phyloP scores from a whole-genome alignment of 2,113 vertebrate genomes.

The Mormyrus lacerda region DNA sequence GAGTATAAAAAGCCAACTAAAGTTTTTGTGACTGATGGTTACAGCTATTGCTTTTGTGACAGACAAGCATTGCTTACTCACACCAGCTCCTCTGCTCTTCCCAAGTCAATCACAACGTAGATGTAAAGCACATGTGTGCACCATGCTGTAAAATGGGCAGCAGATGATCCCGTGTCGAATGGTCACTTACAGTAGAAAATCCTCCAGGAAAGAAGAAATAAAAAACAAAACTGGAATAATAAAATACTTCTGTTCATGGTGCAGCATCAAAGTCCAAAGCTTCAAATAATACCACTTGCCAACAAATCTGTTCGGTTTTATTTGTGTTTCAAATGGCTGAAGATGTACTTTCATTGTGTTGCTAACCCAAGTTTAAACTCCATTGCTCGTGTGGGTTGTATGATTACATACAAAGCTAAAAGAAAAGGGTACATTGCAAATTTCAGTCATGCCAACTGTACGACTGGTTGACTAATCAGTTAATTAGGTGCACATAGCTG shows the following conservation, averaged over 20 bases:
- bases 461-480: background rate
- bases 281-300: background rate
- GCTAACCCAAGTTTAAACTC: background rate
- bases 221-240: background rate
- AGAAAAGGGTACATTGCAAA: background rate
- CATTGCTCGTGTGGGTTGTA: background rate
- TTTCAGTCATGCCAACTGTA: background rate
- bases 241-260: background rate
- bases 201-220: background rate
- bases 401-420: background rate
- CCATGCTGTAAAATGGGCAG: background rate
- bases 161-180: background rate
- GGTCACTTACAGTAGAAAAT: background rate
- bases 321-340: background rate
- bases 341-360: background rate
- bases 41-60: background rate
- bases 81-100: background rate
- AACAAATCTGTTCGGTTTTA: background rate
- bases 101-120: background rate
- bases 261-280: background rate
- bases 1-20: background rate
- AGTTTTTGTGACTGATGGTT: background rate
- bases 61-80: background rate
- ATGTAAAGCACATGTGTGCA: background rate
- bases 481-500: background rate